Evolutionary conservation across 2,888 invertebrate species (phyloP).

Genomic region (Seira ritae): DNA sequence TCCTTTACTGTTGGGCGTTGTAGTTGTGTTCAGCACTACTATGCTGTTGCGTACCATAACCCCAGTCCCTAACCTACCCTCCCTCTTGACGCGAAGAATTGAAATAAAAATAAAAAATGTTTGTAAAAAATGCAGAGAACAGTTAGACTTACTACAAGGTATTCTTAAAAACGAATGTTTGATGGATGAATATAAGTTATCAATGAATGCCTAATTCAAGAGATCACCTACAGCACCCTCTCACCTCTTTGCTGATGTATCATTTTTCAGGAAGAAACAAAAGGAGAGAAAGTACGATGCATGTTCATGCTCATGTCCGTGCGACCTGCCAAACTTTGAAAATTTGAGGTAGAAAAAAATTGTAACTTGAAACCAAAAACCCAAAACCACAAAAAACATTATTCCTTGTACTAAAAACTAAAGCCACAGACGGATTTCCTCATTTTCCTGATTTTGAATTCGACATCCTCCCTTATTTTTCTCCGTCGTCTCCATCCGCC

Average conservation of each 20-base stretch:
- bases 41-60: slow-evolving; percentile 5
- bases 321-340: not conserved
- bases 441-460: not conserved
- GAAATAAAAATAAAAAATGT: no score
- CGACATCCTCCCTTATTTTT: not conserved
- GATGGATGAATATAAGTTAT: no score
- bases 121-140: not conserved
- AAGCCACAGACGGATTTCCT: not conserved
- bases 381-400: no score
- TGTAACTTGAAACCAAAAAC: not conserved
- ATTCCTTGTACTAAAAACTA: no score
- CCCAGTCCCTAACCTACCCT: slow-evolving; percentile 53
- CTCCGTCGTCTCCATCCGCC: no score
- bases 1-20: slow-evolving; percentile 32
- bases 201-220: no score
- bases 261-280: slow-evolving; percentile 1
- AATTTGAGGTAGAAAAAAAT: not conserved
- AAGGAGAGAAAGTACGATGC: not conserved
- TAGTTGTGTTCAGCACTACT: not conserved
- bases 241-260: not conserved
- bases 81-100: slow-evolving; percentile 2
- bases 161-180: not conserved
- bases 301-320: no score
- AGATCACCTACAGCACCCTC: no score
- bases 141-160: not conserved